Evolutionary conservation across 2,797 vertebrate genomes (phyloP).

Genomic region (Prionace glauca): DNA sequence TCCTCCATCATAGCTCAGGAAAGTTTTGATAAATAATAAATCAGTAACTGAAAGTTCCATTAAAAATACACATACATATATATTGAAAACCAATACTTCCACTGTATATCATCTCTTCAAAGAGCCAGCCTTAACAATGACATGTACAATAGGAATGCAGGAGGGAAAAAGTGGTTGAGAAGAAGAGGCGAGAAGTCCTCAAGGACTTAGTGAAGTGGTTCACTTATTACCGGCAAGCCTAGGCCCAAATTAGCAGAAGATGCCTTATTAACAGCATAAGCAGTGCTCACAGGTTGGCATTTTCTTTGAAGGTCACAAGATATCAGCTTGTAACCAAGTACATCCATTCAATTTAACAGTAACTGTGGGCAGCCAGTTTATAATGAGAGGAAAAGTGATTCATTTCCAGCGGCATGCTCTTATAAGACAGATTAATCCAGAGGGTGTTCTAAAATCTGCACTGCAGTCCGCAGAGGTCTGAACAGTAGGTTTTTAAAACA

Average conservation of each 20-base stretch:
- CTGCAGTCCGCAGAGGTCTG: neutral
- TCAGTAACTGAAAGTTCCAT: slow-evolving; percentile 5
- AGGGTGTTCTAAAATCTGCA: neutral
- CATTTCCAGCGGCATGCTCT: neutral
- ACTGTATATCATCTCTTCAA: neutral
- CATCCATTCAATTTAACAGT: neutral
- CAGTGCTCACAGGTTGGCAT: neutral
- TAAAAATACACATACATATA: neutral
- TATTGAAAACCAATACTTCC: neutral
- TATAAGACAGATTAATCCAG: neutral
- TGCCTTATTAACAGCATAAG: neutral
- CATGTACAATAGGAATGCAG: neutral
- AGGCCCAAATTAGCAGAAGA: neutral
- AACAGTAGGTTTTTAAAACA: neutral
- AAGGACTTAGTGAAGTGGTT: neutral
- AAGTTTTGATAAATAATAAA: slow-evolving; percentile 27
- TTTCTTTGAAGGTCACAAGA: slow-evolving; percentile 12
- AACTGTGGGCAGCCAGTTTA: slow-evolving; percentile 1
- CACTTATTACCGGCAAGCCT: neutral
- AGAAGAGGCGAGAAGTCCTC: neutral
- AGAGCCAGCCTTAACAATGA: neutral
- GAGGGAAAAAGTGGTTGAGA: neutral
- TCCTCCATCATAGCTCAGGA: neutral
- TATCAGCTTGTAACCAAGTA: too few relatives aligned
- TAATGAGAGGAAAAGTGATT: slow-evolving; percentile 2